Evolutionary conservation across 1,140 invertebrate genomes (phyloP).

Genomic region (Caenorhabditis tropicalis): DNA sequence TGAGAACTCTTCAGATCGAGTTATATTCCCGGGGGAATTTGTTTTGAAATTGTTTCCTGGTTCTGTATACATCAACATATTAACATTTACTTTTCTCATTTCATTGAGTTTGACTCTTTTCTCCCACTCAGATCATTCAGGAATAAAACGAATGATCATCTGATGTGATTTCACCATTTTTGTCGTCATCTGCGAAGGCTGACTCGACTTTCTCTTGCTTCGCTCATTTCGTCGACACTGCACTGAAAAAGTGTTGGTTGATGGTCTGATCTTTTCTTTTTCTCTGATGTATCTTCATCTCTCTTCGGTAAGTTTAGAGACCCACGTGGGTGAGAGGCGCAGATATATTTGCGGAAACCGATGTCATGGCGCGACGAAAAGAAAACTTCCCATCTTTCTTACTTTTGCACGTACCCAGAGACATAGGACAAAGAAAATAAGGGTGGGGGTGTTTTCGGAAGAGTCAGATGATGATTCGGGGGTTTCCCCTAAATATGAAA

Average conservation of each 20-base stretch:
- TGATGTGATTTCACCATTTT: background rate
- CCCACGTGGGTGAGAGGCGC: conserved; percentile 33
- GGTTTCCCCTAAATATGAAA: background rate
- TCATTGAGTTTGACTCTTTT: no score
- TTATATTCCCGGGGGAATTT: no score
- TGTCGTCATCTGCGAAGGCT: background rate
- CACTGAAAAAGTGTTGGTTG: conserved; percentile 39
- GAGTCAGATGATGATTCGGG: conserved; percentile 17
- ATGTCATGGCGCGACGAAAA: conserved; percentile 28
- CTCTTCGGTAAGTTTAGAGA: background rate
- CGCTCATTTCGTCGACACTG: conserved; percentile 10
- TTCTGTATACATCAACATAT: no score
- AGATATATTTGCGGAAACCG: conserved; percentile 24
- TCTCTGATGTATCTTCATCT: background rate
- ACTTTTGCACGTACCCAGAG: conserved; percentile 1
- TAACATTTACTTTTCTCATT: no score
- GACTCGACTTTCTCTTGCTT: background rate
- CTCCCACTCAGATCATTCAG: no score
- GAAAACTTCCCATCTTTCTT: background rate
- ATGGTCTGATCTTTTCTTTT: conserved; percentile 27
- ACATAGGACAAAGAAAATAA: background rate
- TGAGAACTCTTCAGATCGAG: no score
- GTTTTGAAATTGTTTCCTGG: no score
- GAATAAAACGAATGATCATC: no score
- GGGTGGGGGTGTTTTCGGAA: background rate